phyloP scores from a whole-genome alignment of 1,140 invertebrate species.

The Drosophila subpulchrella region DNA sequence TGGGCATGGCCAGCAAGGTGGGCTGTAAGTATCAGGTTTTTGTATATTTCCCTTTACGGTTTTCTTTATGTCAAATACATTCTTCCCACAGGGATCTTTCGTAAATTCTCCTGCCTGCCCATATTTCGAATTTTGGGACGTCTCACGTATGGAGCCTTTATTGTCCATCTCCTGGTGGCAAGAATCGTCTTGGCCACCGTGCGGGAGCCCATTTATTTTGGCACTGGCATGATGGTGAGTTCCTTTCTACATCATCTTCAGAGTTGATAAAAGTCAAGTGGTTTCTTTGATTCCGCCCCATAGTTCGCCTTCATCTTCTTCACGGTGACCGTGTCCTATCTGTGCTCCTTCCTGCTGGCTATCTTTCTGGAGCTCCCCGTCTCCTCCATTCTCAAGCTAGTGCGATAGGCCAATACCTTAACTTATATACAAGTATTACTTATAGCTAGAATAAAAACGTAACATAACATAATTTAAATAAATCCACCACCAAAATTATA shows the following conservation, averaged over 20 bases:
- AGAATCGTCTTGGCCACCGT: conserved; percentile 68
- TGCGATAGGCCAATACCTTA: conserved; percentile 48
- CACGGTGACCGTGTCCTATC: conserved; percentile 69
- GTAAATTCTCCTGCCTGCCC: conserved; percentile 71
- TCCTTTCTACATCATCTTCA: neutral
- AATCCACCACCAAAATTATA: neutral
- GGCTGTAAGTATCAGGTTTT: conserved; percentile 63
- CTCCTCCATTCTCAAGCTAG: conserved; percentile 86
- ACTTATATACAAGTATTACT: conserved; percentile 14
- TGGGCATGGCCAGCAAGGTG: conserved; percentile 72
- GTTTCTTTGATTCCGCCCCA: neutral
- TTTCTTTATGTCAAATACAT: neutral
- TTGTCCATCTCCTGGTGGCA: conserved; percentile 71
- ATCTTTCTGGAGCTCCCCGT: conserved; percentile 85
- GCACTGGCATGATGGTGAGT: conserved; percentile 70
- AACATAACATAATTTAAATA: conserved; percentile 51
- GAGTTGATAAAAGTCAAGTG: neutral
- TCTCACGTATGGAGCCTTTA: conserved; percentile 77
- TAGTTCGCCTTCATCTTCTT: conserved; percentile 79
- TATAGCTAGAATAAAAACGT: conserved; percentile 15
- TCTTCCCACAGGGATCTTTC: conserved; percentile 63
- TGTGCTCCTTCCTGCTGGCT: conserved; percentile 75
- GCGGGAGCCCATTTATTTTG: conserved; percentile 73
- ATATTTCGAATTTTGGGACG: conserved; percentile 79
- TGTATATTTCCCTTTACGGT: no score